Base-by-base conservation (phyloP, 2,888 invertebrate genomes). In the Hypercompe scribonia region DNA sequence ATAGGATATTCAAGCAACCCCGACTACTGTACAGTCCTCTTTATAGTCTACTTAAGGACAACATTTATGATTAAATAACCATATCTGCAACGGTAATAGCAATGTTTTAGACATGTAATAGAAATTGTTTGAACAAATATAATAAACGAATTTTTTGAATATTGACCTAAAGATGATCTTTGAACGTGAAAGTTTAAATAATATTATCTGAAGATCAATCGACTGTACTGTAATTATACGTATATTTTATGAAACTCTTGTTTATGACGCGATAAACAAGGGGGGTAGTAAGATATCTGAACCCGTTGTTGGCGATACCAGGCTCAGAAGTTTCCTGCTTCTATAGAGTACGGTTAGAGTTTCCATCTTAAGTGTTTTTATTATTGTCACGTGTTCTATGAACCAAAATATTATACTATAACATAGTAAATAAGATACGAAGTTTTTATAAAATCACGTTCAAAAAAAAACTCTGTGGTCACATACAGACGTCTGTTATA, bases 401-500 rank as follows among this genome's bases (percentile, higher is more conserved):
- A 28, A 28, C 54, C n/a, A 54, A 54, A 28, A 28, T 11, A 3
- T 50, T 50, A 50, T 54, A 7, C 5, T 54, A 10, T 7, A 42
- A 42, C 15, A 8, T 10, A 8, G n/a, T 21, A 54, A 54, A 54
- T 54, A 11, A 54, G 24, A 7, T 54, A 10, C 54, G 4, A 54
- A 1, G 8, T 42, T 54, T 1, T n/a, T 54, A 54, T 13, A 54
- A 13, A 0, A 28, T 28, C 28, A 58, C 31, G 15, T 31, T 28
- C 18, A 28, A 31, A 67, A 33, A 15, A 5, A 24, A 18, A 24
- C 8, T 46, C 36, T 13, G 39, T 54, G 36, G 69, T 61, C 54
- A 34, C 65, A 61, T 42, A 42, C 31, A 46, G 28, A 71, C 36
- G 36, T 75, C 84, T 78, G 65, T 75, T 82, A 73, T 74, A 80